Percentiles rank a stretch among this genome's conserved stretches.
These are phyloP conservation scores for Probosciger aterrimus DNA, from an alignment of 2,113 vertebrate species.

Conservation along the genomic window DNA sequence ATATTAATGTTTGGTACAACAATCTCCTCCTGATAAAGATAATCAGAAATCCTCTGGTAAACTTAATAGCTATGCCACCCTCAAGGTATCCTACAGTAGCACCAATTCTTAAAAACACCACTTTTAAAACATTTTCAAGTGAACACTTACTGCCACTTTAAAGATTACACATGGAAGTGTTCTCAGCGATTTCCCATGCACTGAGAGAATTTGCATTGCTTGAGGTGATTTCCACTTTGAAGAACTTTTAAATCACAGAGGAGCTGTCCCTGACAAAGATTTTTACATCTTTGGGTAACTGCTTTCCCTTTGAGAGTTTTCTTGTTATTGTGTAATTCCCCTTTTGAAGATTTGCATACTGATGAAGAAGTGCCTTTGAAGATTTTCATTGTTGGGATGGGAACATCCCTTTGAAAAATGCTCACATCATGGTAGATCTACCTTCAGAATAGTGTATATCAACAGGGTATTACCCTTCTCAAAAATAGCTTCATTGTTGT, in stretches of 20 bases:
- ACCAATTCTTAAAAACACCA: background rate
- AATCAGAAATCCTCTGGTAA: background rate
- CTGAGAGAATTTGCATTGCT: conserved; percentile 48
- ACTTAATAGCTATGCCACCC: background rate
- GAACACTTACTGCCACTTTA: conserved; percentile 42
- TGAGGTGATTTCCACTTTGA: conserved; percentile 58
- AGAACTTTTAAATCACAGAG: conserved; percentile 55
- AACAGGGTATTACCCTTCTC: background rate
- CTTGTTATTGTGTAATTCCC: conserved; percentile 52
- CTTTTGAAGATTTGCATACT: conserved; percentile 70
- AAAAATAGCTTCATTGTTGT: background rate
- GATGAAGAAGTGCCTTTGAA: conserved; percentile 55
- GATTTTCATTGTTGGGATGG: conserved; percentile 9
- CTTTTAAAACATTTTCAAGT: background rate
- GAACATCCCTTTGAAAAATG: background rate
- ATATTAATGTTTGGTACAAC: background rate
- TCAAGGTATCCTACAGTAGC: background rate
- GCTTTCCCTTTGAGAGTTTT: conserved; percentile 53
- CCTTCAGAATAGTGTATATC: background rate
- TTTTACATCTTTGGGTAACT: conserved; percentile 58
- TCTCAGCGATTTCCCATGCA: conserved; percentile 27
- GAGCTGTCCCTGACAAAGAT: conserved; percentile 52
- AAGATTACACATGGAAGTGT: conserved; percentile 4
- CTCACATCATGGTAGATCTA: background rate
- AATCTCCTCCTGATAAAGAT: background rate